Percentiles rank a stretch among this genome's conserved stretches.
These are phyloP conservation scores for Xyrauchen texanus DNA, from an alignment of 2,113 vertebrate species.

Conservation along the genomic window DNA sequence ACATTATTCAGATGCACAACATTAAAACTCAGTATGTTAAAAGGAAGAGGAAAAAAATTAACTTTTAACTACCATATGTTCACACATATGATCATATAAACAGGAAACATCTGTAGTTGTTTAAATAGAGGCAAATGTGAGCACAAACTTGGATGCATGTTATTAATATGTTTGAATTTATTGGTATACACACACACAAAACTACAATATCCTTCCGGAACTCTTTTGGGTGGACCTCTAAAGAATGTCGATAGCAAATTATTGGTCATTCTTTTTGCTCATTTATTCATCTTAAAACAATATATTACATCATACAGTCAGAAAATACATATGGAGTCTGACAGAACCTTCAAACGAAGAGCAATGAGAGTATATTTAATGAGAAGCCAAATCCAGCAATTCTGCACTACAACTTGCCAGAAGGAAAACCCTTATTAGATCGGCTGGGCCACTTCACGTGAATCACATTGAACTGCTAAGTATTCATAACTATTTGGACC, in stretches of 20 bases:
- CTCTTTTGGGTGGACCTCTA: slow-evolving; percentile 60
- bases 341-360: slow-evolving; percentile 71
- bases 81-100: not conserved
- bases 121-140: slow-evolving; percentile 11
- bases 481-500: slow-evolving; percentile 44
- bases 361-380: slow-evolving; percentile 83
- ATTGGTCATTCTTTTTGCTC: slow-evolving; percentile 64
- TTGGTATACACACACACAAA: slow-evolving; percentile 83
- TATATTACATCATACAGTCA: slow-evolving; percentile 82
- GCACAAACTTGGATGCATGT: not conserved
- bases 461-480: slow-evolving; percentile 57
- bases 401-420: slow-evolving; percentile 68
- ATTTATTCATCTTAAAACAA: slow-evolving; percentile 71
- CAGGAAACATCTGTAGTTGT: not conserved
- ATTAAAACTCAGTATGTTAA: no score
- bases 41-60: no score
- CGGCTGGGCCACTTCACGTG: slow-evolving; percentile 57
- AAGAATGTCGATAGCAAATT: slow-evolving; percentile 82
- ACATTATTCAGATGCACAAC: no score
- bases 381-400: slow-evolving; percentile 74
- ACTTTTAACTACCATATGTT: no score
- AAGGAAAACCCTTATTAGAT: slow-evolving; percentile 62
- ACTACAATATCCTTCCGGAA: slow-evolving; percentile 80
- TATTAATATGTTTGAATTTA: slow-evolving; percentile 69
- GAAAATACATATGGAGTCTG: slow-evolving; percentile 77